phyloP scores from a whole-genome alignment of 2,113 vertebrate genomes.

The Ahaetulla prasina region DNA sequence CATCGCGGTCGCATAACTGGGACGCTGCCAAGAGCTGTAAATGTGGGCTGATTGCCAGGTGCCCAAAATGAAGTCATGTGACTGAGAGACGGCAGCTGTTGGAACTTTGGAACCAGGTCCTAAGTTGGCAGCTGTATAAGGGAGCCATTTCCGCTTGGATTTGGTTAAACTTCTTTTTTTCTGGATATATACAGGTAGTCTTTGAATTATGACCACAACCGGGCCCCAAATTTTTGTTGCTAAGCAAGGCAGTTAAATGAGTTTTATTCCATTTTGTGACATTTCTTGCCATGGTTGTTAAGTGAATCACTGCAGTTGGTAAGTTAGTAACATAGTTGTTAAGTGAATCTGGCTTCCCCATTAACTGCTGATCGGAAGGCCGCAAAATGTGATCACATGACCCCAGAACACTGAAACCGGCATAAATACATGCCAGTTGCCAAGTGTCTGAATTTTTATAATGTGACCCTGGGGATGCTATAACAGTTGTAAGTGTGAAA shows the following conservation, averaged over 20 bases:
- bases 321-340: neutral
- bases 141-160: neutral
- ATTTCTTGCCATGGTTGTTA: too few relatives aligned
- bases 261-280: neutral
- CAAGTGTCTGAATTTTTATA: too few relatives aligned
- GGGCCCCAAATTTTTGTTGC: neutral
- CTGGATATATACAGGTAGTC: neutral
- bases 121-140: neutral
- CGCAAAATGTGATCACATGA: neutral
- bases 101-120: neutral
- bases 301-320: too few relatives aligned
- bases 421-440: too few relatives aligned
- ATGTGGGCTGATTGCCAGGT: neutral
- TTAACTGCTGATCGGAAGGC: neutral
- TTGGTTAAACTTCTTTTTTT: neutral
- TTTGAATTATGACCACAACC: neutral
- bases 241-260: neutral
- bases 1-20: neutral
- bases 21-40: neutral
- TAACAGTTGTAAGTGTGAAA: neutral
- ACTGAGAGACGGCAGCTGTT: neutral
- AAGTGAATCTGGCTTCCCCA: neutral
- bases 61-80: neutral
- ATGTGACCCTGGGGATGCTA: too few relatives aligned
- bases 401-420: neutral